A percentile compares a stretch with the other conserved stretches of the same genome.
Evolutionary conservation across 1,140 invertebrate species (phyloP).

Genomic region (Philaenus spumarius): DNA sequence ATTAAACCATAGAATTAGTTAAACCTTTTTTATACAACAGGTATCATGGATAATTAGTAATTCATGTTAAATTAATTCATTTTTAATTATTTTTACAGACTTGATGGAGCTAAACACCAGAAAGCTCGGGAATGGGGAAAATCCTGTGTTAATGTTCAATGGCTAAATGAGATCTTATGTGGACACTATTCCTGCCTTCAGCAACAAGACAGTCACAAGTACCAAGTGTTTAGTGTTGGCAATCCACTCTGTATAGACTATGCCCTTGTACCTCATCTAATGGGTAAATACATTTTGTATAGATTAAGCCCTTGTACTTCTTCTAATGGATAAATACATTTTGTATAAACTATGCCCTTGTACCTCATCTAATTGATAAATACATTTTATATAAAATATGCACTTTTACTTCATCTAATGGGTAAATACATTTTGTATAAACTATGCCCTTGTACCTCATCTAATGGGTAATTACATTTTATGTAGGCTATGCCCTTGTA

Average conservation of each 20-base stretch:
- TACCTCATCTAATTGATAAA: no score
- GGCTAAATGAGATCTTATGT: conserved; percentile 89
- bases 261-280: conserved; percentile 76
- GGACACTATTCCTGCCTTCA: conserved; percentile 77
- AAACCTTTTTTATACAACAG: no score
- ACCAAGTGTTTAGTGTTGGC: conserved; percentile 75
- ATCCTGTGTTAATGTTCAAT: conserved; percentile 84
- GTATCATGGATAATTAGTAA: no score
- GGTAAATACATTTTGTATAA: conserved; percentile 77
- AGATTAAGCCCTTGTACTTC: no score
- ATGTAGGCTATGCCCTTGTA: background rate
- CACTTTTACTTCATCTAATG: no score
- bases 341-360: no score
- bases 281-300: no score
- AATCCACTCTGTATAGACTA: conserved; percentile 84
- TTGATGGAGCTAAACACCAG: conserved; percentile 79
- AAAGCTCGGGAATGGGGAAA: conserved; percentile 84
- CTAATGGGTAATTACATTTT: conserved; percentile 80
- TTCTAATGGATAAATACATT: no score
- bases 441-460: conserved; percentile 77
- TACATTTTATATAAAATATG: no score
- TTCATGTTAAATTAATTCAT: no score
- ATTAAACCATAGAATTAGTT: no score
- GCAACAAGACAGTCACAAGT: conserved; percentile 74
- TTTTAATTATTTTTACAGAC: conserved; percentile 49